phyloP scores from a whole-genome alignment of 2,113 vertebrate genomes.

The Apus apus region DNA sequence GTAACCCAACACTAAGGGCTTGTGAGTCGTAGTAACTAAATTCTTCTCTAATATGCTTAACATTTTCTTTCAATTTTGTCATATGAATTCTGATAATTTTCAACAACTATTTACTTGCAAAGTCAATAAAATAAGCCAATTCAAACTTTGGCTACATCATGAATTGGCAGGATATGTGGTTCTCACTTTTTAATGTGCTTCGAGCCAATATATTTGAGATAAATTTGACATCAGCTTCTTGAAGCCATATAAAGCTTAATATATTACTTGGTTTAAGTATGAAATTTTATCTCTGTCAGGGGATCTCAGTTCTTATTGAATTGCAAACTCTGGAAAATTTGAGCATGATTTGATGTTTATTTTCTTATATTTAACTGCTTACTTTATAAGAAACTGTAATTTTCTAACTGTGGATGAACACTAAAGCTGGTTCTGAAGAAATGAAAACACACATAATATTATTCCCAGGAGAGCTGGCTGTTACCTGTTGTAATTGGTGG shows the following conservation, averaged over 20 bases:
- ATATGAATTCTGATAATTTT: background rate
- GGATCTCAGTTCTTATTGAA: background rate
- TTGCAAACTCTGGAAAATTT: background rate
- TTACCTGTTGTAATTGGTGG: background rate
- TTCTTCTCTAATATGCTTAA: background rate
- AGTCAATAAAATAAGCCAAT: background rate
- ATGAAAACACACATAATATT: conserved; percentile 17
- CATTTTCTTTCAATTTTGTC: background rate
- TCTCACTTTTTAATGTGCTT: background rate
- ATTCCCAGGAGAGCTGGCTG: background rate
- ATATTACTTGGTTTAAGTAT: background rate
- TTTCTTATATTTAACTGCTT: background rate
- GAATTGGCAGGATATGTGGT: background rate
- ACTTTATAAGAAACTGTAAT: background rate
- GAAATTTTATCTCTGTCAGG: background rate
- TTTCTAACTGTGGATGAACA: conserved; percentile 24
- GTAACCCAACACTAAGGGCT: background rate
- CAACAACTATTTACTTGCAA: background rate
- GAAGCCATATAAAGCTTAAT: background rate
- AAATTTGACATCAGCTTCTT: background rate
- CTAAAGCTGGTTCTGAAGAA: conserved; percentile 26
- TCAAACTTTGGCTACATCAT: background rate
- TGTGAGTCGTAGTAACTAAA: background rate
- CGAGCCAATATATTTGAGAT: background rate
- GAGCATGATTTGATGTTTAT: background rate